These are phyloP conservation scores for Galleria mellonella DNA, from an alignment of 1,140 invertebrate genomes.

Conservation along the genomic window DNA sequence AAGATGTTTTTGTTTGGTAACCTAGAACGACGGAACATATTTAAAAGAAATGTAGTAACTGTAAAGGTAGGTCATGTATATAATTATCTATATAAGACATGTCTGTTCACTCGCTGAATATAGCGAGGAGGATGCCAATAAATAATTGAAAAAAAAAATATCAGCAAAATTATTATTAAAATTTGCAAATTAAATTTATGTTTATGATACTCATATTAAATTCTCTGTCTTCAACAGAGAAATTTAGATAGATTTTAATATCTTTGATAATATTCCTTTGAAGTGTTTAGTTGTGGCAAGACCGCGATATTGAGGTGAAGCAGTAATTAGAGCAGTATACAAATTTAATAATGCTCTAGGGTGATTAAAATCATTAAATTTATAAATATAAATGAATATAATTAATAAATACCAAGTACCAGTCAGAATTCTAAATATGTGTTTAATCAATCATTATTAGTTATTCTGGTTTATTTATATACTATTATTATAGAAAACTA, in stretches of 20 bases:
- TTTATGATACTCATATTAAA: not conserved
- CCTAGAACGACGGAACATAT: too few species aligned
- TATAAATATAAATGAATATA: not conserved
- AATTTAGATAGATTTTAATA: slow-evolving; percentile 9
- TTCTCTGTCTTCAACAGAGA: slow-evolving; percentile 4
- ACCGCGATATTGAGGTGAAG: slow-evolving; percentile 4
- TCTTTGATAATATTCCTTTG: slow-evolving; percentile 8
- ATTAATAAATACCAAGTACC: slow-evolving; percentile 6
- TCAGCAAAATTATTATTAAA: too few species aligned
- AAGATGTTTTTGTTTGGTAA: too few species aligned
- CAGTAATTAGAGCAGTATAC: slow-evolving; percentile 16
- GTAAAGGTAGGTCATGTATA: too few species aligned
- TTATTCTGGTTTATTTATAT: not conserved
- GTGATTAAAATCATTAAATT: not conserved
- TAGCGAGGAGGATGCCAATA: too few species aligned
- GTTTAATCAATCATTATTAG: not conserved
- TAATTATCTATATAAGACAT: too few species aligned
- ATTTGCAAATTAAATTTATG: too few species aligned
- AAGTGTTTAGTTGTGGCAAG: slow-evolving; percentile 3
- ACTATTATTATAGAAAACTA: too few species aligned
- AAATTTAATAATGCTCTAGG: slow-evolving; percentile 1
- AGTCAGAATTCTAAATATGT: too few species aligned
- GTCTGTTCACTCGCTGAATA: too few species aligned
- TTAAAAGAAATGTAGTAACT: too few species aligned
- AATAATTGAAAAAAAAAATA: too few species aligned